phyloP scores from a whole-genome alignment of 2,888 invertebrate genomes.

The Cheilosia variabilis region DNA sequence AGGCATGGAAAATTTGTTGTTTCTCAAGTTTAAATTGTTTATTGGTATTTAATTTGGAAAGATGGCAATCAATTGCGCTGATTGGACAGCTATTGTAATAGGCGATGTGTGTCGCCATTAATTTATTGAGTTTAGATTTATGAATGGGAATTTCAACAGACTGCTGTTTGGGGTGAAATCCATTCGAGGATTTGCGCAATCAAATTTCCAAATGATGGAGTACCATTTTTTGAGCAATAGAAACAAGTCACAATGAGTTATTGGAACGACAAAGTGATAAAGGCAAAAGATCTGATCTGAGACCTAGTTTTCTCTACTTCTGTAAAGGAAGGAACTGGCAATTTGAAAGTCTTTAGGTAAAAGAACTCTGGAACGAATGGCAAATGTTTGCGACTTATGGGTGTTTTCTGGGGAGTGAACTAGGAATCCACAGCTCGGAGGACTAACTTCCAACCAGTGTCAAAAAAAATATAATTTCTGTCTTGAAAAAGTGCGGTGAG shows the following conservation, averaged over 20 bases:
- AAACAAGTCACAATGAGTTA: no score
- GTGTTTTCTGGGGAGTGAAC: no score
- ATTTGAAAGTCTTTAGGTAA: no score
- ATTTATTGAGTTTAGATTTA: conserved; percentile 30
- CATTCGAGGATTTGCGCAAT: not conserved
- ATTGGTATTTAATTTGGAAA: conserved; percentile 72
- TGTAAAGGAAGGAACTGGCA: no score
- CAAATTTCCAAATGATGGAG: not conserved
- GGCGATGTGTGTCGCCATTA: conserved; percentile 11
- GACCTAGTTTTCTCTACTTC: not conserved
- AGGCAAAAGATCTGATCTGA: not conserved
- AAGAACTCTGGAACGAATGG: no score
- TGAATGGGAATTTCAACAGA: not conserved
- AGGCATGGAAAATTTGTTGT: conserved; percentile 39
- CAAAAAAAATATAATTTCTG: no score
- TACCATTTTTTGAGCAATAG: not conserved
- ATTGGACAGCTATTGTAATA: conserved; percentile 30
- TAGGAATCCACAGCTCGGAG: no score
- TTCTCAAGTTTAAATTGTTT: conserved; percentile 66
- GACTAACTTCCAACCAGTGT: no score
- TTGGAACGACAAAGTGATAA: no score
- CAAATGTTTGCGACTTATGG: no score
- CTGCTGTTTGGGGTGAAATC: not conserved
- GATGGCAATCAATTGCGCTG: conserved; percentile 67
- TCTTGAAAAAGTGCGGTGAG: no score